phyloP scores from a whole-genome alignment of 2,797 vertebrate species.

The Parotocinclus haroldoi region DNA sequence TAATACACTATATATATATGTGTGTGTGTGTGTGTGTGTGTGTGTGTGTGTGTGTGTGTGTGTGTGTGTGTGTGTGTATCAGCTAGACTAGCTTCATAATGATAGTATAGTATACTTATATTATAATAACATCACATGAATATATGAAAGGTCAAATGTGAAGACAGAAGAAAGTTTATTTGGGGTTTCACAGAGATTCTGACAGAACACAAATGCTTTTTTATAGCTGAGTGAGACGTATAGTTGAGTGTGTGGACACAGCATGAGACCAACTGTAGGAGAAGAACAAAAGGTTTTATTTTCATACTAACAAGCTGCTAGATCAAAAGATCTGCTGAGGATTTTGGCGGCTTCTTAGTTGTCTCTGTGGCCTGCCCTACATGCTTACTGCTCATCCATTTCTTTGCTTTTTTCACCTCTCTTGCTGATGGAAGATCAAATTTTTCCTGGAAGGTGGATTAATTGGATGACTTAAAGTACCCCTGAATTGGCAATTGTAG shows the following conservation, averaged over 20 bases:
- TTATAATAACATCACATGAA: neutral
- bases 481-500: too few relatives aligned
- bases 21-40: too few relatives aligned
- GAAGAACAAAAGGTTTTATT: conserved; percentile 19
- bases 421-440: neutral
- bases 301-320: conserved; percentile 55
- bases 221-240: conserved; percentile 8
- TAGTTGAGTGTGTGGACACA: conserved; percentile 20
- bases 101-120: too few relatives aligned
- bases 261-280: conserved; percentile 22
- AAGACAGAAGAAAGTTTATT: too few relatives aligned
- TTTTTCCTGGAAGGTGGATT: conserved; percentile 4
- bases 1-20: too few relatives aligned
- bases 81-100: too few relatives aligned
- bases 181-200: too few relatives aligned
- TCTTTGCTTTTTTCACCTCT: conserved; percentile 4
- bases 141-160: too few relatives aligned
- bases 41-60: too few relatives aligned
- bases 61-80: too few relatives aligned
- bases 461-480: neutral
- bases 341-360: conserved; percentile 6
- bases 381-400: conserved; percentile 2
- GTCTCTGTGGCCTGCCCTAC: conserved; percentile 9
- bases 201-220: conserved; percentile 15
- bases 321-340: conserved; percentile 51